phyloP scores from a whole-genome alignment of 2,797 vertebrate species.

The Danio kyathit region DNA sequence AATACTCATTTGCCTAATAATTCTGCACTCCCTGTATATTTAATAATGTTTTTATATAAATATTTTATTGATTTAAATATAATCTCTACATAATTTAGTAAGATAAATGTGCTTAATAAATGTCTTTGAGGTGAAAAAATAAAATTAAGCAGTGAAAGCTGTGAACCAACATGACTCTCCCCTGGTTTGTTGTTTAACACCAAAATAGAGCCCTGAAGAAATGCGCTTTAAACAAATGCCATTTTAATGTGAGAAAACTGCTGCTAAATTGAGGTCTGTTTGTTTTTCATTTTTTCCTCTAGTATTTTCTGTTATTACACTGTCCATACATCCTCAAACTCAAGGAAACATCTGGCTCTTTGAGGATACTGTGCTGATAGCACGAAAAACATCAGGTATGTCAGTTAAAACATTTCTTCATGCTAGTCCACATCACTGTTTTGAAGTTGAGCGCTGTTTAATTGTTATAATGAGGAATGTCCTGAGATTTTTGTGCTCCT shows the following conservation, averaged over 20 bases:
- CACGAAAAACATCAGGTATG: constrained; percentile 88
- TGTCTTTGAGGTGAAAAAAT: not conserved
- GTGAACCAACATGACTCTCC: constrained; percentile 20
- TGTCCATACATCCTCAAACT: constrained; percentile 91
- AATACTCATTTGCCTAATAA: no score
- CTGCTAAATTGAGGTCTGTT: not conserved
- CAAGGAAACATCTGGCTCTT: constrained; percentile 97
- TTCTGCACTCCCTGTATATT: no score
- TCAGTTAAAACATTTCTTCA: not conserved
- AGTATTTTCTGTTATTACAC: constrained; percentile 93
- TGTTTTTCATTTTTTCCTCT: constrained; percentile 44
- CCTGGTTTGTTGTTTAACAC: constrained; percentile 22
- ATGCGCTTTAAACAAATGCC: not conserved
- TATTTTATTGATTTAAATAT: no score
- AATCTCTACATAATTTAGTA: not conserved
- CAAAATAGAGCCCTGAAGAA: not conserved
- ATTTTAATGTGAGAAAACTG: not conserved
- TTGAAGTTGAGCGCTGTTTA: not conserved
- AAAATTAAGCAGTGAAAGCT: constrained; percentile 12
- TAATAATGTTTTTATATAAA: no score
- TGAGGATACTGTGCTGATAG: constrained; percentile 92
- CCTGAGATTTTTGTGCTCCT: no score
- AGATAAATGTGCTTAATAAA: not conserved
- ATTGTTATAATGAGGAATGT: not conserved
- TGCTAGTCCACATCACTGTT: not conserved